Evolutionary conservation across 2,888 invertebrate genomes (phyloP).

Genomic region (Drosophila mulleri): DNA sequence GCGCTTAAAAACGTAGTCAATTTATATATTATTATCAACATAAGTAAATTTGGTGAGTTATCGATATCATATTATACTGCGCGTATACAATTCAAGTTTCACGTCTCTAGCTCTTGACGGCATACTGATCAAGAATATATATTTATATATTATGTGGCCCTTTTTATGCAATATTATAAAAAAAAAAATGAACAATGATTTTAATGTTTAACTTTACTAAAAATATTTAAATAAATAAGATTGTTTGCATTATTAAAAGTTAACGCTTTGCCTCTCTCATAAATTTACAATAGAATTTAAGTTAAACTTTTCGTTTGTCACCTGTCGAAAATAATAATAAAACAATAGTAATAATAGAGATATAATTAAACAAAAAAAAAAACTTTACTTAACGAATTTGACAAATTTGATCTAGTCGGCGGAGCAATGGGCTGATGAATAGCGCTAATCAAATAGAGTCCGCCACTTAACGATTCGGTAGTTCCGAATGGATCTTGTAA

Average conservation of each 20-base stretch:
- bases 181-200: too few species aligned
- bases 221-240: neutral
- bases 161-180: too few species aligned
- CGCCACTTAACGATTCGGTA: constrained; percentile 48
- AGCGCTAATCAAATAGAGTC: constrained; percentile 53
- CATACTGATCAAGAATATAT: too few species aligned
- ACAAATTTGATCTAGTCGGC: constrained; percentile 5
- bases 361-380: constrained; percentile 24
- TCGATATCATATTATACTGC: too few species aligned
- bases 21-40: too few species aligned
- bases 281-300: neutral
- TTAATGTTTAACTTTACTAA: too few species aligned
- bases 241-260: neutral
- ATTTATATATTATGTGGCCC: too few species aligned
- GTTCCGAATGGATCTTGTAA: constrained; percentile 54
- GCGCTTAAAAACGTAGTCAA: too few species aligned
- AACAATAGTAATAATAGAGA: neutral
- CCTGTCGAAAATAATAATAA: neutral
- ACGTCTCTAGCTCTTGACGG: too few species aligned
- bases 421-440: constrained; percentile 9
- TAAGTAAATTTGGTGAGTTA: too few species aligned
- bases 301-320: neutral
- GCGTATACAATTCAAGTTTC: too few species aligned
- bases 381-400: constrained; percentile 2
- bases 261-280: neutral